phyloP scores from a whole-genome alignment of 2,888 invertebrate species.

The Andricus quercusramuli region DNA sequence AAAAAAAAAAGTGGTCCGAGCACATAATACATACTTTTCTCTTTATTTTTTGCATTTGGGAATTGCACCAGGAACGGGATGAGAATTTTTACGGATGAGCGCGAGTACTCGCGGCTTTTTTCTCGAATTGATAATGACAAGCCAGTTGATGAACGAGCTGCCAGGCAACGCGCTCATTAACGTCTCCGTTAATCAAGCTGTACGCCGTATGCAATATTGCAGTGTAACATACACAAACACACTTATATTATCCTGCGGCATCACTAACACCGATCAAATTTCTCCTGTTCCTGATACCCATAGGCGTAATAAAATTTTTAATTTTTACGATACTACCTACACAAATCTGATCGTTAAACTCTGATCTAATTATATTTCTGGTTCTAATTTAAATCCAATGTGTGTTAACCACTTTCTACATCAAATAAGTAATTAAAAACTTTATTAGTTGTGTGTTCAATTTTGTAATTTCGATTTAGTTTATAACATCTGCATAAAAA shows the following conservation, averaged over 20 bases:
- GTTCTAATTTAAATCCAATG: background rate
- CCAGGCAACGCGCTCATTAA: constrained; percentile 62
- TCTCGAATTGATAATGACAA: constrained; percentile 62
- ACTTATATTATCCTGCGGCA: constrained; percentile 16
- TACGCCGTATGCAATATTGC: constrained; percentile 43
- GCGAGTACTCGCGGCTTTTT: constrained; percentile 16
- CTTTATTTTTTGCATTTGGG: background rate
- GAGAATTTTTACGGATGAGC: constrained; percentile 13
- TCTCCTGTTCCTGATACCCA: background rate
- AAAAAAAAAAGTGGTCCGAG: background rate
- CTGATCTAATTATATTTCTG: background rate
- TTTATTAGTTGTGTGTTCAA: background rate
- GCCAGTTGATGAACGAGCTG: constrained; percentile 54
- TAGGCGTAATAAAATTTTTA: constrained; percentile 11
- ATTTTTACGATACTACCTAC: background rate
- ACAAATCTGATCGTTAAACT: background rate
- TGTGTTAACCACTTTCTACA: background rate
- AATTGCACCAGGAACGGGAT: background rate
- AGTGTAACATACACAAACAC: background rate
- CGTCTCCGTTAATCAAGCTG: constrained; percentile 66
- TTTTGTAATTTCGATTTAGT: background rate
- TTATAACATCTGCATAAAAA: background rate
- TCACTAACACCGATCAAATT: constrained; percentile 15
- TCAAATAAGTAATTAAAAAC: background rate
- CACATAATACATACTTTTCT: background rate